These are phyloP conservation scores for Grallaria varia DNA, from an alignment of 2,113 vertebrate genomes.

Conservation along the genomic window DNA sequence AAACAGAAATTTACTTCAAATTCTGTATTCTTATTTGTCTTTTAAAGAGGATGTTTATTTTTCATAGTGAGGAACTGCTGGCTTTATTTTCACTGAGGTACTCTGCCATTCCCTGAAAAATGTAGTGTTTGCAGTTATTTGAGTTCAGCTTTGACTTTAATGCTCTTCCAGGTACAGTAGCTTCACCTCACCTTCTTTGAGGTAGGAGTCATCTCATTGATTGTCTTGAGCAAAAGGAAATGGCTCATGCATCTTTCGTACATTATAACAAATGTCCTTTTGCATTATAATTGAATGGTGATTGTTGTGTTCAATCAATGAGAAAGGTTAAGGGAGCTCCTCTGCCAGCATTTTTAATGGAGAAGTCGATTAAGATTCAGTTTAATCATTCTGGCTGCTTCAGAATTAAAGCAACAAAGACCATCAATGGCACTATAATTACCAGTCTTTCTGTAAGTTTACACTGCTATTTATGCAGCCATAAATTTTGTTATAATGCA, in stretches of 20 bases:
- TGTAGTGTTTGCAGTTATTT: constrained; percentile 17
- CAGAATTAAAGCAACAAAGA: constrained; percentile 95
- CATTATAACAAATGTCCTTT: constrained; percentile 99
- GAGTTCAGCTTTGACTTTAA: constrained; percentile 63
- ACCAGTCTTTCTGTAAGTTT: constrained; percentile 97
- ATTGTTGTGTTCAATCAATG: constrained; percentile 99
- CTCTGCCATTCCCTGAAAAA: not conserved
- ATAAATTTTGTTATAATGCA: constrained; percentile 90
- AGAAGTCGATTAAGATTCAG: constrained; percentile 99
- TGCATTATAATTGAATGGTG: constrained; percentile 99
- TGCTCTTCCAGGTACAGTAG: constrained; percentile 65
- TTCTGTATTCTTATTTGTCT: constrained; percentile 8
- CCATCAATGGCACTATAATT: constrained; percentile 95
- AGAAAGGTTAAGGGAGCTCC: constrained; percentile 98
- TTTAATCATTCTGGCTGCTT: constrained; percentile 99
- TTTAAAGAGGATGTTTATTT: not conserved
- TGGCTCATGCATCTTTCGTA: constrained; percentile 96
- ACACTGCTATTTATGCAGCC: constrained; percentile 92
- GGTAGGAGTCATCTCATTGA: constrained; percentile 93
- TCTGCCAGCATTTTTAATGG: constrained; percentile 99
- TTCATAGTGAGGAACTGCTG: not conserved
- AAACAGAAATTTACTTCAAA: not conserved
- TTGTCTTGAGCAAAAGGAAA: constrained; percentile 95
- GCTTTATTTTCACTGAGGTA: not conserved
- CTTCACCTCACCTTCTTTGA: constrained; percentile 77